phyloP scores from a whole-genome alignment of 2,797 vertebrate genomes.

The Oreochromis mossambicus region DNA sequence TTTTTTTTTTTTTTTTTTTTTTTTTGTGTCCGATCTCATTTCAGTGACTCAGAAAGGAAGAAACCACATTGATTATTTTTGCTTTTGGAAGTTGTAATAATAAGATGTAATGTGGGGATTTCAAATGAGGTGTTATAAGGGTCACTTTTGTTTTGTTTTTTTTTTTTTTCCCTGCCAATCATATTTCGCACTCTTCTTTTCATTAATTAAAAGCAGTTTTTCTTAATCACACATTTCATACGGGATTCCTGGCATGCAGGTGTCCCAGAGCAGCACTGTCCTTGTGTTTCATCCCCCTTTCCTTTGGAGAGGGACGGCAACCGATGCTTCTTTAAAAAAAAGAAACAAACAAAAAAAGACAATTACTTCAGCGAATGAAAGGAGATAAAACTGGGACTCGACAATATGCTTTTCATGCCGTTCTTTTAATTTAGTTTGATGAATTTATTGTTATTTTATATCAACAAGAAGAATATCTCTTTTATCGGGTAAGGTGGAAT shows the following conservation, averaged over 20 bases:
- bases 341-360: slow-evolving; percentile 34
- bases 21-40: slow-evolving; percentile 37
- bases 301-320: slow-evolving; percentile 36
- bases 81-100: slow-evolving; percentile 58
- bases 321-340: slow-evolving; percentile 55
- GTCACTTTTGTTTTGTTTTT: slow-evolving; percentile 28
- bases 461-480: slow-evolving; percentile 72
- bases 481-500: slow-evolving; percentile 76
- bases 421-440: slow-evolving; percentile 81
- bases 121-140: slow-evolving; percentile 66
- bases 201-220: slow-evolving; percentile 49
- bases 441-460: slow-evolving; percentile 81
- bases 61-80: slow-evolving; percentile 49
- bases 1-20: neutral
- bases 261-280: slow-evolving; percentile 49
- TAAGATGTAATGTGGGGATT: slow-evolving; percentile 62
- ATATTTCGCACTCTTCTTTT: slow-evolving; percentile 27
- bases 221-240: slow-evolving; percentile 52
- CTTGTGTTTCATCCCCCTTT: slow-evolving; percentile 54
- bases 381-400: slow-evolving; percentile 62
- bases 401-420: slow-evolving; percentile 73
- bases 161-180: slow-evolving; percentile 51
- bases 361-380: slow-evolving; percentile 65
- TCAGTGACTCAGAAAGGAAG: slow-evolving; percentile 55
- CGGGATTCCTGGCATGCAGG: slow-evolving; percentile 43